Conservation (phyloP, 2,113 vertebrate genomes). For the Vombatus ursinus region DNA sequence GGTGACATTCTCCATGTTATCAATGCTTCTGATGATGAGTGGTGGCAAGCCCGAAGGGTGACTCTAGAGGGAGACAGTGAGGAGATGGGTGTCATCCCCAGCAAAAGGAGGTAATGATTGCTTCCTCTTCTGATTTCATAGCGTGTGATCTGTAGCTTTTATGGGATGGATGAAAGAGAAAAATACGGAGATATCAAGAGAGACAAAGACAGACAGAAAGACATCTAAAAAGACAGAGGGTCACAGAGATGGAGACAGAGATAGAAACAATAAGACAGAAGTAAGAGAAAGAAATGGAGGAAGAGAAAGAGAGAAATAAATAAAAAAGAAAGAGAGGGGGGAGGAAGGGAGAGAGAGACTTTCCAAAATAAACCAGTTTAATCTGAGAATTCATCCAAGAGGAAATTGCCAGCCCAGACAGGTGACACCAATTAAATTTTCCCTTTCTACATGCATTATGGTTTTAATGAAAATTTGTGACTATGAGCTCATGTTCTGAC, state of each 20-base stretch:
- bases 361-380: constrained; percentile 21
- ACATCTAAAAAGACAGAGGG: neutral
- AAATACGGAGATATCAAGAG: neutral
- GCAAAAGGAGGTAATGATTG: constrained; percentile 92
- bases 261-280: neutral
- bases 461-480: constrained; percentile 49
- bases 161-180: neutral
- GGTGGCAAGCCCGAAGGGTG: constrained; percentile 96
- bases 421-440: constrained; percentile 36
- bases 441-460: constrained; percentile 1
- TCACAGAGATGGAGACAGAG: neutral
- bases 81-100: constrained; percentile 98
- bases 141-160: neutral
- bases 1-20: constrained; percentile 98
- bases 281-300: neutral
- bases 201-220: neutral
- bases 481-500: neutral
- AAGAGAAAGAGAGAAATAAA: neutral
- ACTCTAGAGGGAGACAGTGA: constrained; percentile 95
- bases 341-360: neutral
- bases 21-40: constrained; percentile 97
- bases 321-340: neutral
- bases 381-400: neutral
- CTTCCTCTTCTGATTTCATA: neutral
- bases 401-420: constrained; percentile 49